A percentile compares a stretch with the other conserved stretches of the same genome.
Conservation (phyloP, 2,888 invertebrate genomes). For the Campopleginae sp. region DNA sequence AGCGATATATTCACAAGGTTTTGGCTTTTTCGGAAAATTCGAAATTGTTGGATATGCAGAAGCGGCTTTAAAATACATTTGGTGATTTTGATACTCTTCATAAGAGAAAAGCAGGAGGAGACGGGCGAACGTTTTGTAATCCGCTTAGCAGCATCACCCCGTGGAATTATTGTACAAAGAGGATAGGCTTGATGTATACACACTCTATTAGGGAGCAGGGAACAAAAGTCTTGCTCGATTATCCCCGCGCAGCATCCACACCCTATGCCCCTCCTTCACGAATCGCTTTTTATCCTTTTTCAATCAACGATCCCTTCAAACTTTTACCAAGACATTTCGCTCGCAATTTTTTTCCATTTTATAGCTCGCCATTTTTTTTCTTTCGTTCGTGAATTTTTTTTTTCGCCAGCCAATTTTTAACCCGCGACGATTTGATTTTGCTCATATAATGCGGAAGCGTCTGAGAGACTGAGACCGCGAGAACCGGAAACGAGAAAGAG, state of each 20-base stretch:
- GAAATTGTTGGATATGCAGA: slow-evolving; percentile 7
- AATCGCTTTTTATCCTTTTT: not conserved
- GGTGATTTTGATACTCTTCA: slow-evolving; percentile 81
- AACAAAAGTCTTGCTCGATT: slow-evolving; percentile 30
- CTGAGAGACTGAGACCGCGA: slow-evolving; percentile 13
- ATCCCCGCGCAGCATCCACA: not conserved
- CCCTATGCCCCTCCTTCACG: not conserved
- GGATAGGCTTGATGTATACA: slow-evolving; percentile 2
- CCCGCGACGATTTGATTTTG: no score
- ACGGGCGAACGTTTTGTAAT: slow-evolving; percentile 80
- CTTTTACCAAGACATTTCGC: not conserved
- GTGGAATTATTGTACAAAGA: slow-evolving; percentile 30
- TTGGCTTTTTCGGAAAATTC: not conserved
- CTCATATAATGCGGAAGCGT: no score
- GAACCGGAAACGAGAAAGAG: slow-evolving; percentile 19
- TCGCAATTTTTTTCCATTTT: not conserved
- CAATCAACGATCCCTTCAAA: not conserved
- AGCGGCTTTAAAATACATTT: slow-evolving; percentile 76
- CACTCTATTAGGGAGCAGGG: slow-evolving; percentile 38
- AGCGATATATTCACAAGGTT: not conserved
- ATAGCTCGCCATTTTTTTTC: no score
- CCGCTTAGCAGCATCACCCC: slow-evolving; percentile 76
- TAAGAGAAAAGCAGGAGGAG: slow-evolving; percentile 34
- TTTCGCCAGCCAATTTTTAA: no score
- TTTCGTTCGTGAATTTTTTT: no score